Evolutionary conservation across 2,888 invertebrate genomes (phyloP).

Genomic region (Amiota communis): DNA sequence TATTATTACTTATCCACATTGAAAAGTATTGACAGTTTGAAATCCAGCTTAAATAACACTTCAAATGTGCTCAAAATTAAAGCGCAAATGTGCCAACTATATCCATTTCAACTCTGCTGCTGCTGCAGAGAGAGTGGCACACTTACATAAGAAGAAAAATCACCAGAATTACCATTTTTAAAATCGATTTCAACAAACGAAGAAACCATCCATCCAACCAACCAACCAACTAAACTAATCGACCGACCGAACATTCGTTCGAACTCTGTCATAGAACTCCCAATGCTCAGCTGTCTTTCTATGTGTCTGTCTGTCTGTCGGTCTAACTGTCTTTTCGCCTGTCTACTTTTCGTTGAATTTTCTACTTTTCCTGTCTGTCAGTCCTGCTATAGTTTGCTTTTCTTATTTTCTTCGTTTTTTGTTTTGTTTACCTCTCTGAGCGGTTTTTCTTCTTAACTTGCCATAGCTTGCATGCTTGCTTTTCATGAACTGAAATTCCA

Average conservation of each 20-base stretch:
- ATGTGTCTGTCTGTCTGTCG: not conserved
- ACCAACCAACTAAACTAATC: not conserved
- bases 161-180: slow-evolving; percentile 30
- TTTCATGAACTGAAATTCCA: slow-evolving; percentile 28
- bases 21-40: not conserved
- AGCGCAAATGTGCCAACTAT: slow-evolving; percentile 18
- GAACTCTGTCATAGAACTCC: not conserved
- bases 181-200: slow-evolving; percentile 25
- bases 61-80: slow-evolving; percentile 16
- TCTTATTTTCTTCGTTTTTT: slow-evolving; percentile 1
- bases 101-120: not conserved
- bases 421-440: not conserved
- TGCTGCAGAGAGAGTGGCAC: slow-evolving; percentile 12
- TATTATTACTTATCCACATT: not conserved
- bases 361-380: not conserved
- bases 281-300: not conserved
- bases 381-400: not conserved
- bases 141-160: slow-evolving; percentile 20
- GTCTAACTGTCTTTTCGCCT: not conserved
- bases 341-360: slow-evolving; percentile 19
- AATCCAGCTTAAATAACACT: not conserved
- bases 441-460: not conserved
- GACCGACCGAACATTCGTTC: not conserved
- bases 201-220: not conserved
- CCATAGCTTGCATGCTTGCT: slow-evolving; percentile 14